These are phyloP conservation scores for Acanthosoma haemorrhoidale DNA, from an alignment of 2,888 invertebrate species.

Conservation along the genomic window DNA sequence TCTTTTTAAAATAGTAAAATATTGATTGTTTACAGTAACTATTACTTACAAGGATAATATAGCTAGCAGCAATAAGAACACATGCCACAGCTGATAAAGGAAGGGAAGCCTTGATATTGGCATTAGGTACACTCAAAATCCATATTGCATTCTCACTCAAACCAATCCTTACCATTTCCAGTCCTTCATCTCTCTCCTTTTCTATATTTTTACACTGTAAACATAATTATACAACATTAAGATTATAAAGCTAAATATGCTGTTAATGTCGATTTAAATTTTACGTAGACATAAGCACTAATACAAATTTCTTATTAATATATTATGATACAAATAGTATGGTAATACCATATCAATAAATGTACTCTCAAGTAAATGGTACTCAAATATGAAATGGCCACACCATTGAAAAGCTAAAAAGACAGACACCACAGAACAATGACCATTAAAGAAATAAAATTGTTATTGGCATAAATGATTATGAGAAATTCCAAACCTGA, in stretches of 20 bases:
- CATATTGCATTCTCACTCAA: slow-evolving; percentile 11
- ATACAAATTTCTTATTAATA: no score
- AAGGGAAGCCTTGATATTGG: slow-evolving; percentile 20
- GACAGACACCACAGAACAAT: no score
- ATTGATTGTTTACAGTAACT: no score
- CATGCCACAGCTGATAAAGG: slow-evolving; percentile 2
- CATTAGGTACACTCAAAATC: slow-evolving; percentile 9
- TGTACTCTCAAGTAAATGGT: background rate
- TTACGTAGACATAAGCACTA: no score
- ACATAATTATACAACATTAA: background rate
- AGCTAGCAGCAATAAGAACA: slow-evolving; percentile 11
- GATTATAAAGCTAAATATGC: no score
- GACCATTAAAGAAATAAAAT: no score
- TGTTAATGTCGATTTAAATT: no score
- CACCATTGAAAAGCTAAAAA: no score
- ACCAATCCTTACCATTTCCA: slow-evolving; percentile 24
- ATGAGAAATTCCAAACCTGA: slow-evolving; percentile 14
- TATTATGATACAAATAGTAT: no score
- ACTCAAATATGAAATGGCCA: no score
- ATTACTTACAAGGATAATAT: slow-evolving; percentile 6
- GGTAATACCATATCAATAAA: background rate
- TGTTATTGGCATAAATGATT: background rate
- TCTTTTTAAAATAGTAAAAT: background rate
- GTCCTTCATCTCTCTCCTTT: slow-evolving; percentile 1
- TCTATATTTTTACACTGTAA: slow-evolving; percentile 13